Evolutionary conservation across 2,888 invertebrate genomes (phyloP), one percentile per base, ranked within the genome.

Genomic region (Trimorus sp.): DNA sequence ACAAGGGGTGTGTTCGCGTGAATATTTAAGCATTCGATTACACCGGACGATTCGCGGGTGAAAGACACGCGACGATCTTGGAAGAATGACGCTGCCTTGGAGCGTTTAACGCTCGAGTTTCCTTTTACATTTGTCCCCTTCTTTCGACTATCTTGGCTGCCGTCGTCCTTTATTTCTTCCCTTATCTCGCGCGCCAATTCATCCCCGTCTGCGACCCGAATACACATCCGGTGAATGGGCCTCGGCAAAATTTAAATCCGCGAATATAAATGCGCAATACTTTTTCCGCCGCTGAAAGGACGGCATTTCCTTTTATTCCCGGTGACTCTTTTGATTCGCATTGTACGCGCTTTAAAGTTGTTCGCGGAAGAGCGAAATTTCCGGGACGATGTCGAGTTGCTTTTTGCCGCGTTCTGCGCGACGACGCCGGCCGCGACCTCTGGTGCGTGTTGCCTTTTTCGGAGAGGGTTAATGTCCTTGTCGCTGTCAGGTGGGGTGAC

Each of bases 211-310:
- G 26, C 26, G 26, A 59, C 59, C 5, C 40, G 40, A 59, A 16
- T 62, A 62, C 60, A 62, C 51, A 51, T 14, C 51, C 14, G 58
- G 42, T 73, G 75, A 75, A 75, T 60, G 45, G 75, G 60, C 53
- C 66, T 9, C 36, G 60, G 60, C 9, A 53, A 75, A 66, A 66
- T 75, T 66, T 66, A 68, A 68, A 66, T 68, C 59, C 60, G 48
- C 66, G 75, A 66, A 75, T 68, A 68, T 75, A 75, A 75, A 75
- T 66, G 75, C 66, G 66, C 75, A 51, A 75, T 75, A 75, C 75
- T 74, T 75, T 68, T 75, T 75, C 42, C 66, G 59, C 11, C 42
- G 66, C 42, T 75, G 66, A 75, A 75, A 60, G 66, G 26, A 53
- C 26, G 59, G 54, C 75, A 73, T 66, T 68, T 75, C 51, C 74